Conservation (phyloP, 2,888 invertebrate species). For the Leistus spinibarbis region DNA sequence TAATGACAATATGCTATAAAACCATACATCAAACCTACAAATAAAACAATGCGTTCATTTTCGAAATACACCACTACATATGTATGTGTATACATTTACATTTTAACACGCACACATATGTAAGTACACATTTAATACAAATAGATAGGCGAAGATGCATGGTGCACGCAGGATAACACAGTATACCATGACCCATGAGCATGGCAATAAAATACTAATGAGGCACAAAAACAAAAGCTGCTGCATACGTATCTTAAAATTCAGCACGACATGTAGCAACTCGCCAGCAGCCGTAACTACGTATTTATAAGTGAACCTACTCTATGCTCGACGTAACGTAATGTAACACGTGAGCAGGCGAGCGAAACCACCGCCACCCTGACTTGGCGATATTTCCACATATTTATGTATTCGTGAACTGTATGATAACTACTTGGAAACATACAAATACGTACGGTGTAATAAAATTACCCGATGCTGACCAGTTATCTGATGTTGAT, state of each 20-base stretch:
- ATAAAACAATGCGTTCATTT: neutral
- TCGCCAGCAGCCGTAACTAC: constrained; percentile 3
- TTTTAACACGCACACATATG: neutral
- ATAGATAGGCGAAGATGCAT: neutral
- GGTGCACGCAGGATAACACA: neutral
- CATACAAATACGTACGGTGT: neutral
- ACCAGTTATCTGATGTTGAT: constrained; percentile 33
- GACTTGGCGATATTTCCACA: constrained; percentile 27
- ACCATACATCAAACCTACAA: neutral
- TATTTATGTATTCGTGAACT: constrained; percentile 38
- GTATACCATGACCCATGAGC: constrained; percentile 18
- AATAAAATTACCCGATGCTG: neutral
- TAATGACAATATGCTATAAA: neutral
- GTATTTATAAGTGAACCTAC: neutral
- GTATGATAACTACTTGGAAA: constrained; percentile 33
- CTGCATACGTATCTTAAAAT: constrained; percentile 34
- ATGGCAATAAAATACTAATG: constrained; percentile 38
- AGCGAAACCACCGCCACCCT: neutral
- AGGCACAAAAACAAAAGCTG: constrained; percentile 35
- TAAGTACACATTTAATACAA: neutral
- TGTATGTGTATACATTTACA: neutral
- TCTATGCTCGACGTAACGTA: neutral
- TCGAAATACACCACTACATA: neutral
- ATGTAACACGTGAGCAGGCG: neutral
- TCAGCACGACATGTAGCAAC: constrained; percentile 23